phyloP scores from a whole-genome alignment of 2,797 vertebrate genomes.

The Pteronotus mesoamericanus region DNA sequence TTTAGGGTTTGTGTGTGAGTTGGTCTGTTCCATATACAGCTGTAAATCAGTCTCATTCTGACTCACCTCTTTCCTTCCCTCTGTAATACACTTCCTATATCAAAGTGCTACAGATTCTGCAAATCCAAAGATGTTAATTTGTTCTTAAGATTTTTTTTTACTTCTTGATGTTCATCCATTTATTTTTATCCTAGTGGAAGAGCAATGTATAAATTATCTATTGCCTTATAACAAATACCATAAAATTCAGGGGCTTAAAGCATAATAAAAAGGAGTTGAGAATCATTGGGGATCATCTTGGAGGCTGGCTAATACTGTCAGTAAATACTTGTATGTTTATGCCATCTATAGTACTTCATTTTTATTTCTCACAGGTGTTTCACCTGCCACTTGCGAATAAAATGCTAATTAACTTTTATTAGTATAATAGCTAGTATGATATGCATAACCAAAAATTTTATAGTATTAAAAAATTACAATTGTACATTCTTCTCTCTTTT shows the following conservation, averaged over 20 bases:
- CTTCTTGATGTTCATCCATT: not conserved
- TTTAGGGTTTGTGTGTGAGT: not conserved
- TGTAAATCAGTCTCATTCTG: not conserved
- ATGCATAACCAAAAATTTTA: not conserved
- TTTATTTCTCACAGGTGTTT: not conserved
- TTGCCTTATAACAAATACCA: not conserved
- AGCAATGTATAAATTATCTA: not conserved
- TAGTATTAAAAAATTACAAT: not conserved
- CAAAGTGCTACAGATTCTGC: not conserved
- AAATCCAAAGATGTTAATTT: not conserved
- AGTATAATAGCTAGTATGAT: not conserved
- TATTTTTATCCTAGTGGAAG: not conserved
- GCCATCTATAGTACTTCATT: not conserved
- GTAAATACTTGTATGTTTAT: not conserved
- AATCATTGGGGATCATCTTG: not conserved
- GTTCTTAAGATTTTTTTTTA: not conserved
- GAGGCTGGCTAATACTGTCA: not conserved
- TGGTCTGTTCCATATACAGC: not conserved
- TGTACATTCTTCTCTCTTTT: not conserved
- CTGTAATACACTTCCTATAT: not conserved
- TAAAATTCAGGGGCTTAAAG: not conserved
- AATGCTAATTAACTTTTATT: not conserved
- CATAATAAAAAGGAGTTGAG: not conserved
- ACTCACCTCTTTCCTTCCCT: not conserved
- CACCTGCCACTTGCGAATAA: not conserved